Evolutionary conservation across 2,888 invertebrate genomes (phyloP).

Genomic region (Eupithecia inturbata): DNA sequence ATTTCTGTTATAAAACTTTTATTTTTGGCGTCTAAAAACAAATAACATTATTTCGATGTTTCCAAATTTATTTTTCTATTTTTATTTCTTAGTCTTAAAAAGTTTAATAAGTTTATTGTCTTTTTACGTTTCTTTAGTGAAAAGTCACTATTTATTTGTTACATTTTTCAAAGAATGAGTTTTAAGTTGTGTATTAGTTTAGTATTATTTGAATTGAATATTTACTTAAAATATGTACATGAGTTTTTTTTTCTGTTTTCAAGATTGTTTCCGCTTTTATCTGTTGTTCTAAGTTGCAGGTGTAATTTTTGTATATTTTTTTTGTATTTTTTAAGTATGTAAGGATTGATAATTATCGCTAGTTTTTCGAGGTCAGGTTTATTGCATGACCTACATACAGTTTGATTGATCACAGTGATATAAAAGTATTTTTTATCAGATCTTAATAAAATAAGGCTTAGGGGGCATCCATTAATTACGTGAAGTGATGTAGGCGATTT

Average conservation of each 20-base stretch:
- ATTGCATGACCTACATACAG: background rate
- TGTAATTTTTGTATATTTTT: constrained; percentile 39
- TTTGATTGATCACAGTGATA: background rate
- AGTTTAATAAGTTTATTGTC: background rate
- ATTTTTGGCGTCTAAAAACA: constrained; percentile 17
- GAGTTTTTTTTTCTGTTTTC: constrained; percentile 26
- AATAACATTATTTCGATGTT: constrained; percentile 18
- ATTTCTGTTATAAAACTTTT: constrained; percentile 6
- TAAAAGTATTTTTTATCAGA: background rate
- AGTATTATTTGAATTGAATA: constrained; percentile 16
- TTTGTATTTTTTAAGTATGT: constrained; percentile 37
- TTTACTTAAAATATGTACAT: constrained; percentile 5
- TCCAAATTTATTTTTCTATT: constrained; percentile 26
- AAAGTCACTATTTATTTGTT: constrained; percentile 25
- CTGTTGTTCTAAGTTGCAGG: constrained; percentile 21
- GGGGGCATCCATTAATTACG: too few species aligned
- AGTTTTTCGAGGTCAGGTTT: constrained; percentile 4
- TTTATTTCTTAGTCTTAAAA: background rate
- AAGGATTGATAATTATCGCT: constrained; percentile 30
- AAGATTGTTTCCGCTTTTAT: constrained; percentile 28
- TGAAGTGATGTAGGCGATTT: too few species aligned
- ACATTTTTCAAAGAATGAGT: constrained; percentile 29
- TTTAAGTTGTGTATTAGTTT: constrained; percentile 29
- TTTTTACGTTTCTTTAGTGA: constrained; percentile 16
- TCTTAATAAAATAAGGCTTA: background rate